These are phyloP conservation scores for Chromis chromis DNA, from an alignment of 2,797 vertebrate species.

Conservation along the genomic window DNA sequence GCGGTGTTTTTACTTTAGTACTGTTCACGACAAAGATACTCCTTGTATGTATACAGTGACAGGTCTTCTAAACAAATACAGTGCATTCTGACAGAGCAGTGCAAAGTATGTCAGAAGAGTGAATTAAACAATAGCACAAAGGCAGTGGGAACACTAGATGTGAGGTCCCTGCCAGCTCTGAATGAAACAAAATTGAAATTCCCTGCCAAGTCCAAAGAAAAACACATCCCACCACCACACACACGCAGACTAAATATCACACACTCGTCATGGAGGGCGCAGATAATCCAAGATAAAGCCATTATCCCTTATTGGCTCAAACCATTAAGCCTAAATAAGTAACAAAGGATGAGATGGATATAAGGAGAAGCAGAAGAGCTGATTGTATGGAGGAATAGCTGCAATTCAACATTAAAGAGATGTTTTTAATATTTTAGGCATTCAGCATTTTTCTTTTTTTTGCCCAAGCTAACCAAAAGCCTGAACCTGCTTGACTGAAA, in stretches of 20 bases:
- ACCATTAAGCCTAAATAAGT: constrained; percentile 11
- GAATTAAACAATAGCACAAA: constrained; percentile 19
- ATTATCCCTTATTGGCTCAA: constrained; percentile 3
- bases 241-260: neutral
- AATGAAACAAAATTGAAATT: constrained; percentile 23
- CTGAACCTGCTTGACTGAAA: neutral
- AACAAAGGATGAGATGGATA: constrained; percentile 7
- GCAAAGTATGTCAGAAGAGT: neutral
- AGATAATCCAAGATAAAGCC: constrained; percentile 3
- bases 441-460: neutral
- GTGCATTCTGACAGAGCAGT: neutral
- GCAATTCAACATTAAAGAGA: neutral
- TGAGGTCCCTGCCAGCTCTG: constrained; percentile 1
- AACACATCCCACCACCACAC: neutral
- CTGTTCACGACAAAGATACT: neutral
- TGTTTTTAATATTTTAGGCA: neutral
- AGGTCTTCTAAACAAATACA: neutral
- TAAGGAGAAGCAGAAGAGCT: neutral
- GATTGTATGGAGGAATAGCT: constrained; percentile 1
- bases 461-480: neutral
- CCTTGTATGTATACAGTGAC: too few relatives aligned
- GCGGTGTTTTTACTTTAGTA: neutral
- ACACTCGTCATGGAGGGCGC: neutral
- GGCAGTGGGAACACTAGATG: neutral
- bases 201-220: neutral